These are phyloP conservation scores for Andrena camellia DNA, from an alignment of 2,888 invertebrate species.

Conservation along the genomic window DNA sequence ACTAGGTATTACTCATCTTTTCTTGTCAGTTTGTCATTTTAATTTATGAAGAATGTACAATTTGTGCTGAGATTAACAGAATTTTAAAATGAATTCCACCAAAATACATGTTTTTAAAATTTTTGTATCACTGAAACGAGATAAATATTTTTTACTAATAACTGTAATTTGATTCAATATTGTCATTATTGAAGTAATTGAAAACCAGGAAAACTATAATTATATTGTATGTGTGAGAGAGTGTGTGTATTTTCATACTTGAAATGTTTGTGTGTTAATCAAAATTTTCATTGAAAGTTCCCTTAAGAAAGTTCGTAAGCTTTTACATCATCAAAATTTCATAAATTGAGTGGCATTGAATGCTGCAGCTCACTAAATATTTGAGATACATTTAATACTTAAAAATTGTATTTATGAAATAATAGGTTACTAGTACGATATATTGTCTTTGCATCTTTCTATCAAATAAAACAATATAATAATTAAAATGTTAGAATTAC, in stretches of 20 bases:
- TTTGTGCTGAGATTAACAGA: conserved; percentile 5
- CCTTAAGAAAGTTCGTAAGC: not conserved
- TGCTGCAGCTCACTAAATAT: not conserved
- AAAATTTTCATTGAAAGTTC: not conserved
- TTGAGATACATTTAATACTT: conserved; percentile 8
- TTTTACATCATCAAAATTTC: not conserved
- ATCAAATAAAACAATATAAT: conserved; percentile 1
- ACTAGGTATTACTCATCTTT: not conserved
- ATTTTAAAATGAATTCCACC: not conserved
- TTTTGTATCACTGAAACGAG: conserved; percentile 23
- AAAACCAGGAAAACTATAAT: conserved; percentile 23
- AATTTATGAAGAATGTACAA: conserved; percentile 22
- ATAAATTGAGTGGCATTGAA: not conserved
- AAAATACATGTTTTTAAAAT: conserved; percentile 31
- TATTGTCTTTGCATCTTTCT: conserved; percentile 1
- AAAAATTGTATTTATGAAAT: conserved; percentile 2
- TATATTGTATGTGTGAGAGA: conserved; percentile 6
- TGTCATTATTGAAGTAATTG: conserved; percentile 19
- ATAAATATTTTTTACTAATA: conserved; percentile 19
- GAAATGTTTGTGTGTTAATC: conserved; percentile 10
- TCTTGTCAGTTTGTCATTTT: conserved; percentile 5
- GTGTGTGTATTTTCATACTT: conserved; percentile 1
- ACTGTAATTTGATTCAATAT: conserved; percentile 21
- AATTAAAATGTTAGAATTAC: conserved; percentile 4
- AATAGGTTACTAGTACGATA: conserved; percentile 6